Evolutionary conservation across 2,797 vertebrate genomes (phyloP).

Genomic region (Anas bahamensis): DNA sequence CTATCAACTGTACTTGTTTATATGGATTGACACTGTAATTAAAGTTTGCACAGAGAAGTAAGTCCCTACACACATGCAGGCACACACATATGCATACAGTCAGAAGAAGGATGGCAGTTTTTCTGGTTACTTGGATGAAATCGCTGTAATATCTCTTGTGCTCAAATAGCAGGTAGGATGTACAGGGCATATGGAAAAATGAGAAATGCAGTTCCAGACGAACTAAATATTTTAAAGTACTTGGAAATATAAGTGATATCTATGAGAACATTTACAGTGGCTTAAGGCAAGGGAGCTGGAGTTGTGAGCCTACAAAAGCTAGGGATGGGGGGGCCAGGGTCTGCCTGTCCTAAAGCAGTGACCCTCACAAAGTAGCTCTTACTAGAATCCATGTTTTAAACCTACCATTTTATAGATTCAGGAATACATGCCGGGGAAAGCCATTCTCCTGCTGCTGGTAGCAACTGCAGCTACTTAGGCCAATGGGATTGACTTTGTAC

Average conservation of each 20-base stretch:
- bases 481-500: background rate
- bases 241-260: background rate
- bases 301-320: background rate
- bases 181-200: background rate
- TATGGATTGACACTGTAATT: background rate
- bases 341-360: background rate
- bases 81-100: background rate
- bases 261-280: background rate
- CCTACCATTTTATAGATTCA: background rate
- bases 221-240: background rate
- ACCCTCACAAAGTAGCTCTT: background rate
- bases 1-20: background rate
- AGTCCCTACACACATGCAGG: rapidly evolving
- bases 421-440: background rate
- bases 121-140: background rate
- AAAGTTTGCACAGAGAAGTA: background rate
- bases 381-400: background rate
- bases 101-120: background rate
- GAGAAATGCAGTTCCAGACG: background rate
- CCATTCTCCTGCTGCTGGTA: background rate
- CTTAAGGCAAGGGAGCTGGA: background rate
- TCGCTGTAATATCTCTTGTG: background rate
- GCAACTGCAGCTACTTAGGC: background rate
- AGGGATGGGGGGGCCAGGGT: background rate
- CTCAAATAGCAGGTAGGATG: background rate